Base-by-base conservation (phyloP, 2,113 vertebrate species). In the Canis aureus region DNA sequence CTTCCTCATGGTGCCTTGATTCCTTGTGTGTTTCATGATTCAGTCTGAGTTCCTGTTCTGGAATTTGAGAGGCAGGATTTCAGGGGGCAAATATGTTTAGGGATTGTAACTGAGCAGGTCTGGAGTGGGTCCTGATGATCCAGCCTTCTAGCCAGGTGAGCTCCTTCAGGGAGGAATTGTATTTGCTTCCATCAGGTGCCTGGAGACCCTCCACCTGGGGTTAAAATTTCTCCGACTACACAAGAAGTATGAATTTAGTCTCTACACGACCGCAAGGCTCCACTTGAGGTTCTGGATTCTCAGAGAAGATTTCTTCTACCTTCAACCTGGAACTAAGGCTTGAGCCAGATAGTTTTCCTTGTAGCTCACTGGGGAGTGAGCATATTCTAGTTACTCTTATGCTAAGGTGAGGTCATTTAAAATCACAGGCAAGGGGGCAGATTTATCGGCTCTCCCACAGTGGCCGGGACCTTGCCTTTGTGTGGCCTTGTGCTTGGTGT, bases 31-130 rank as follows among this genome's bases (percentile, higher is more conserved):
- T 11, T 84, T n/a, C n/a, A 22, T n/a, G n/a, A 53, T 27, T 15
- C 74, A 4, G 7, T 59, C 3, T 2, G 1, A 43, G 17, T 64
- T 84, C 29, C 78, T 55, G 9, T 2, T 49, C 3, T 62, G 62
- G 23, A 71, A 43, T 0, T 10, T 4, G n/a, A 22, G 25, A 29
- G 53, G 3, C 19, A 32, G 17, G 25, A 51, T 71, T 67, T 53
- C 11, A 1, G 60, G 4, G 4, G 15, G 5, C 4, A 0, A 32
- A 19, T 17, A 2, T 73, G 17, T 23, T 83, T 57, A 49, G 0
- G 2, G 29, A 78, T 69, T 59, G 55, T 55, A 27, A 38, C 2
- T 20, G 29, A 53, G 23, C 25, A 16, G 17, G 35, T 71, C 23
- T 80, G 20, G 8, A 17, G 66, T 51, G 17, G 8, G n/a, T 29